phyloP scores from a whole-genome alignment of 1,140 invertebrate genomes.

The Hormaphis cornu region DNA sequence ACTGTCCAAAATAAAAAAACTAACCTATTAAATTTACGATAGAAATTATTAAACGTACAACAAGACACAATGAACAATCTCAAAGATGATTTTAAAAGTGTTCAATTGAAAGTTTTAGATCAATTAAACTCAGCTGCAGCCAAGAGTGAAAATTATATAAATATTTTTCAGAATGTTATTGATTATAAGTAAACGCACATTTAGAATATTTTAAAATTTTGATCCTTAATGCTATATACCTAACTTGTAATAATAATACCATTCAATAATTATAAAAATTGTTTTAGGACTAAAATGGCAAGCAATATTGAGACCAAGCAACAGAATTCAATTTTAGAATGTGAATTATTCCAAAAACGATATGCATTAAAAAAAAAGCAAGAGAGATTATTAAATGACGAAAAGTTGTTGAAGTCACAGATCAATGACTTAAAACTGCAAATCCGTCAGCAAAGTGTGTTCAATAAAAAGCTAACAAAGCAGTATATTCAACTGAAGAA shows the following conservation, averaged over 20 bases:
- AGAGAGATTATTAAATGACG: not conserved
- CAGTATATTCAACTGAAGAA: not conserved
- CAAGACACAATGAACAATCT: too few species aligned
- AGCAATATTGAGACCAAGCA: not conserved
- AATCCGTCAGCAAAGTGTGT: not conserved
- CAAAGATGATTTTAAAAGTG: not conserved
- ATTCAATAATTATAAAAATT: not conserved
- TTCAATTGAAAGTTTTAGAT: not conserved
- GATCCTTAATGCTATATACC: too few species aligned
- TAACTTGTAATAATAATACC: too few species aligned
- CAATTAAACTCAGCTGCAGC: not conserved
- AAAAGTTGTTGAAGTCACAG: not conserved
- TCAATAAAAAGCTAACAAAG: not conserved
- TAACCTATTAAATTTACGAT: not conserved
- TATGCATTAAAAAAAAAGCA: not conserved
- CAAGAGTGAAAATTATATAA: not conserved
- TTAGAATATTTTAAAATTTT: not conserved
- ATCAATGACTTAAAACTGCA: not conserved
- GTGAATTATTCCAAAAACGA: slow-evolving; percentile 1
- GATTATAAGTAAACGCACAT: not conserved
- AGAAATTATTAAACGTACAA: not conserved
- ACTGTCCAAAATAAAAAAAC: not conserved
- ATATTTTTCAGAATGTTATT: not conserved
- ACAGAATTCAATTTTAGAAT: not conserved
- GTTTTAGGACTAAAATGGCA: not conserved